Evolutionary conservation across 2,113 vertebrate genomes (phyloP).

Genomic region (Anoplopoma fimbria): DNA sequence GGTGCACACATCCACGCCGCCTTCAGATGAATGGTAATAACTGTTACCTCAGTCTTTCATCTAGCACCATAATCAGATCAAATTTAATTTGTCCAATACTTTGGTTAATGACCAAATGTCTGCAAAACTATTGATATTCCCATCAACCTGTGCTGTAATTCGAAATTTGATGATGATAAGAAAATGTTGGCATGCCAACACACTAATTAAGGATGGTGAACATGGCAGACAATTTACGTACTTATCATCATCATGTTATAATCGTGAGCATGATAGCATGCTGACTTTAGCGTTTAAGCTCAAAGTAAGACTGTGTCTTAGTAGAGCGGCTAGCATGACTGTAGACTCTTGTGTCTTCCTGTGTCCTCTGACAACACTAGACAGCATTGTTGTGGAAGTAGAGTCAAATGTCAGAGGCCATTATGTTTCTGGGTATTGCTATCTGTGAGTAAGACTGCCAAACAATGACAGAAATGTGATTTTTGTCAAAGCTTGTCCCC

Average conservation of each 20-base stretch:
- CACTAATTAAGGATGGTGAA: background rate
- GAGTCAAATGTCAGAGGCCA: conserved; percentile 28
- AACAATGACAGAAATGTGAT: conserved; percentile 67
- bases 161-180: too few species aligned
- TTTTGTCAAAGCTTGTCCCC: conserved; percentile 50
- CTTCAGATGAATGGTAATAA: too few species aligned
- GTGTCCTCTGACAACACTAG: conserved; percentile 15
- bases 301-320: background rate
- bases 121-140: too few species aligned
- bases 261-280: too few species aligned
- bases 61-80: too few species aligned
- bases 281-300: background rate
- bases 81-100: too few species aligned
- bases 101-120: too few species aligned
- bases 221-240: background rate
- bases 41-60: too few species aligned
- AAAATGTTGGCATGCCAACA: too few species aligned
- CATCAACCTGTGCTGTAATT: too few species aligned
- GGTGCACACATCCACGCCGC: too few species aligned
- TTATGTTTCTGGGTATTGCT: conserved; percentile 12
- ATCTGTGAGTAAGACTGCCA: background rate
- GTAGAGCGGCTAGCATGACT: background rate
- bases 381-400: conserved; percentile 49
- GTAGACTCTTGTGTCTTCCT: conserved; percentile 10
- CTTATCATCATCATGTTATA: too few species aligned